These are phyloP conservation scores for Lethocerus indicus DNA, from an alignment of 1,140 invertebrate species.

Conservation along the genomic window DNA sequence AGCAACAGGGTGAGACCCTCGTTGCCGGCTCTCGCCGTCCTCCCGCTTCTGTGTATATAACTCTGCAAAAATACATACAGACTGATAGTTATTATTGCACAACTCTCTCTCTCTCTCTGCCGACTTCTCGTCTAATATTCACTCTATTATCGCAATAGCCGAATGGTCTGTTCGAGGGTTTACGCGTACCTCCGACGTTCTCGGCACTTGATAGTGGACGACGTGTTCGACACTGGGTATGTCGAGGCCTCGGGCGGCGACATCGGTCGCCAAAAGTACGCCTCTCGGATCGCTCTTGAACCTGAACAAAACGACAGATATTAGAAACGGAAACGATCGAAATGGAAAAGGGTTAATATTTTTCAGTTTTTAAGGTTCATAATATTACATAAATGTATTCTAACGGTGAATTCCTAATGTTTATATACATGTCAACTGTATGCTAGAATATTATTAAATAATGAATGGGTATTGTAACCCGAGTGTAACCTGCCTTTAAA, in stretches of 20 bases:
- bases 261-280: constrained; percentile 90
- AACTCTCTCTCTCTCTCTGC: no score
- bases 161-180: background rate
- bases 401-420: background rate
- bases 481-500: no score
- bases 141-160: background rate
- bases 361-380: background rate
- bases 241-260: constrained; percentile 93
- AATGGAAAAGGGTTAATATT: background rate
- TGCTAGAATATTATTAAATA: background rate
- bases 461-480: no score
- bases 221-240: constrained; percentile 89
- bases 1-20: constrained; percentile 84
- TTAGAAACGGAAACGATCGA: background rate
- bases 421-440: background rate
- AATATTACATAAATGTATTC: background rate
- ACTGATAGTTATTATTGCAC: no score
- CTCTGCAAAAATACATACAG: constrained; percentile 31
- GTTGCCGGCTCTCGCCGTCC: constrained; percentile 78
- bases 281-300: constrained; percentile 61
- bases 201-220: constrained; percentile 93
- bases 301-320: constrained; percentile 23
- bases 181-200: constrained; percentile 64
- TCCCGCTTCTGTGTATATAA: constrained; percentile 91
- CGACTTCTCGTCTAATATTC: background rate